Conservation (phyloP, 2,888 invertebrate species). For the Ichneumoninae sp. region DNA sequence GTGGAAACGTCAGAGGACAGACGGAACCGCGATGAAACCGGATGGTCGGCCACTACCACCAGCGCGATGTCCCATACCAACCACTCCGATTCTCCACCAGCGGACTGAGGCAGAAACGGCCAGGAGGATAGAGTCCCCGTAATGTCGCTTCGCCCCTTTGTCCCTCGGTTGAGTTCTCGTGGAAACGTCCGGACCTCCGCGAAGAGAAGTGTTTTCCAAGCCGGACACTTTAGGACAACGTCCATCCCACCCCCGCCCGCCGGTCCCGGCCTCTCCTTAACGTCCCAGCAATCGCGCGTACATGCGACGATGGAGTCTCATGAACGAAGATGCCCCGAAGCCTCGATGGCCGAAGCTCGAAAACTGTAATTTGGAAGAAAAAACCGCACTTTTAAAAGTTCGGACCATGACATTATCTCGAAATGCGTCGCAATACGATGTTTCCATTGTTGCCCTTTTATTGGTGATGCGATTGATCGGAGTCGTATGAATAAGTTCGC, state of each 20-base stretch:
- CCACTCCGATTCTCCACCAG: constrained; percentile 42
- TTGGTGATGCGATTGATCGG: too few species aligned
- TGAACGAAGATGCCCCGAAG: constrained; percentile 5
- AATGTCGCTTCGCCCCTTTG: constrained; percentile 80
- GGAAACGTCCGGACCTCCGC: constrained; percentile 63
- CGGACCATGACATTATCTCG: background rate
- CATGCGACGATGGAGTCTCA: background rate
- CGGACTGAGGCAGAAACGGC: constrained; percentile 9
- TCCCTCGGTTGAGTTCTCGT: constrained; percentile 74
- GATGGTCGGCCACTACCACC: constrained; percentile 79
- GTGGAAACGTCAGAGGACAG: constrained; percentile 84
- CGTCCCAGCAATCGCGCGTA: background rate
- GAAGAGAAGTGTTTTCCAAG: constrained; percentile 55
- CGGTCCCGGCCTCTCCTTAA: background rate
- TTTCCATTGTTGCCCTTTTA: too few species aligned
- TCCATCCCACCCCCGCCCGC: constrained; percentile 16
- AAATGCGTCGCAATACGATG: background rate
- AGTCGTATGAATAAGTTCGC: too few species aligned
- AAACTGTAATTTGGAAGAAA: constrained; percentile 18
- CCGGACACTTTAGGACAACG: constrained; percentile 59
- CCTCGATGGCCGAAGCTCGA: constrained; percentile 1
- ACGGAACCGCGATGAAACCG: constrained; percentile 84
- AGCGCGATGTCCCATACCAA: constrained; percentile 67
- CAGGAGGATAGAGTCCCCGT: constrained; percentile 69
- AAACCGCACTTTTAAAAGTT: background rate